Conservation (phyloP, 2,797 vertebrate species). For the Rhinichthys osculus region DNA sequence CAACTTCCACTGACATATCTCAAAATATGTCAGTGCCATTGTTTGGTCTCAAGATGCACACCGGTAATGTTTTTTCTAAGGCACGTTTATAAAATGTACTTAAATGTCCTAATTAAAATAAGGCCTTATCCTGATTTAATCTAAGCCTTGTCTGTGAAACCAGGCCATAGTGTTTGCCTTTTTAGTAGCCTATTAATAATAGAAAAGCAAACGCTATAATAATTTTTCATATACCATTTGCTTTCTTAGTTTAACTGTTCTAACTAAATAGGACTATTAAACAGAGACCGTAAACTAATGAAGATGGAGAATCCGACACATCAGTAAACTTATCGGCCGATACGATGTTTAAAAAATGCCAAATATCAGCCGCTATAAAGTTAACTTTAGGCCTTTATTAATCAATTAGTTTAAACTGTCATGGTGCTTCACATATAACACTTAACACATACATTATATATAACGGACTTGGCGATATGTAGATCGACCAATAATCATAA, state of each 20-base stretch:
- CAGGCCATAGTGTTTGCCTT: background rate
- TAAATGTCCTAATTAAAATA: no score
- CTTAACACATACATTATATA: background rate
- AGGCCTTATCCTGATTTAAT: no score
- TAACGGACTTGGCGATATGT: background rate
- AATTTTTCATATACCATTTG: background rate
- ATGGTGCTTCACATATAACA: no score
- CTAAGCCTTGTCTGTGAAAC: background rate
- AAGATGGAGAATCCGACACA: background rate
- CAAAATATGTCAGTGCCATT: no score
- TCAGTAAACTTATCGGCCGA: no score
- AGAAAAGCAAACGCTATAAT: background rate
- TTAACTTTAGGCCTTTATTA: no score
- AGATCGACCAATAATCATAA: background rate
- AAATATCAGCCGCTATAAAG: background rate
- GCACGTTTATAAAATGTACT: no score
- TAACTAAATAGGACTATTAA: background rate
- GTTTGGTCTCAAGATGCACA: no score
- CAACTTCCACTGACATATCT: no score
- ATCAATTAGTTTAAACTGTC: no score
- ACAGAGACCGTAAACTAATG: background rate
- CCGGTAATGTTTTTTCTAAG: no score
- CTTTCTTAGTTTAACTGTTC: background rate
- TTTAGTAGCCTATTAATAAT: background rate
- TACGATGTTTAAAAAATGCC: no score